Base-by-base conservation (phyloP, 1,140 invertebrate genomes). In the Drosophila melanica region DNA sequence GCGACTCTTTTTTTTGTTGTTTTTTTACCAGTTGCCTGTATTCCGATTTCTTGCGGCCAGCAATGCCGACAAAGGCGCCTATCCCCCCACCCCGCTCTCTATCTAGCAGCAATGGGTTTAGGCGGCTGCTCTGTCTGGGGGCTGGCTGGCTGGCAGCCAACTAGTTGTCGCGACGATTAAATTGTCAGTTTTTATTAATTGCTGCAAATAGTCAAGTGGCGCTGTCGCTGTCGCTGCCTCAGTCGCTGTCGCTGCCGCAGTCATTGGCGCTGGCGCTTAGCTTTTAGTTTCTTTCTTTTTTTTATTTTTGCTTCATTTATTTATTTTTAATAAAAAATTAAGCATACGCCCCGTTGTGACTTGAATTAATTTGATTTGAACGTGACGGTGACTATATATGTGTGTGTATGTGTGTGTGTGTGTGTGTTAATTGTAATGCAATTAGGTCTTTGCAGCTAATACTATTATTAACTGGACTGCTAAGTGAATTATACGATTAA, bases 101-200 rank as follows among this genome's bases (percentile, higher is more conserved):
- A 3, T 35, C 14, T 18, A n/a, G 11, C n/a, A 7, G 27, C 33
- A 35, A 35, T 47, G 37, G 41, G 35, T 59, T 51, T 41, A 41
- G 53, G 45, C 72, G 51, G 41, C 64, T 59, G 41, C 58, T 76
- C 69, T 76, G 79, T 86, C 79, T 81, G 68, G 71, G 79, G 76
- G 79, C 72, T 86, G 84, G 82, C 72, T 86, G 84, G 82, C 79
- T 87, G 84, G 79, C 84, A 89, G 84, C 84, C 84, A 87, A 87
- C 84, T 84, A 84, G 79, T 89, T 89, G 84, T 89, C 84, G 84
- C 84, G 74, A 62, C 80, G 84, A 89, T 89, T 89, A 89, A 77
- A 89, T 89, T 89, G 84, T 89, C 84, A 89, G 84, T 84, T 90
- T 89, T 89, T 89, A 89, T 89, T 89, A 89, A 89, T 89, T 89